phyloP scores from a whole-genome alignment of 2,888 invertebrate genomes.

The Lycia hirtaria region DNA sequence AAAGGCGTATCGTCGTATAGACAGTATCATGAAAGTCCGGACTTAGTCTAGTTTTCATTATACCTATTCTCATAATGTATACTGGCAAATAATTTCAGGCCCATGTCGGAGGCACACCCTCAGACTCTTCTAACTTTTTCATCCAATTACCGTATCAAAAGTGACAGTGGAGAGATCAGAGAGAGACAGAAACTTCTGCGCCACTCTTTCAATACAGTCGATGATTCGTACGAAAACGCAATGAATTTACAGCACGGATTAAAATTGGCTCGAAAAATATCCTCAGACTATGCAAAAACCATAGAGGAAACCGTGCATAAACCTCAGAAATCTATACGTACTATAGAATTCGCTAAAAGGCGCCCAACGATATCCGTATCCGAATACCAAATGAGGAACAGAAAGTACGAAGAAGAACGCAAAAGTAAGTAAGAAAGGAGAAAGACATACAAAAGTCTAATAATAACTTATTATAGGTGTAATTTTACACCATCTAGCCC shows the following conservation, averaged over 20 bases:
- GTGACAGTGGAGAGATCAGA: constrained; percentile 41
- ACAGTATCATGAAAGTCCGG: too few species aligned
- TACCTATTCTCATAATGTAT: too few species aligned
- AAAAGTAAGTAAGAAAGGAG: constrained; percentile 30
- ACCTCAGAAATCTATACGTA: constrained; percentile 57
- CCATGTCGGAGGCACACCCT: constrained; percentile 42
- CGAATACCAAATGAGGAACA: constrained; percentile 65
- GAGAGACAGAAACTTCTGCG: constrained; percentile 46
- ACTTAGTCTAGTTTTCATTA: too few species aligned
- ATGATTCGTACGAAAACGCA: constrained; percentile 54
- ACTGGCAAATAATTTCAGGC: too few species aligned
- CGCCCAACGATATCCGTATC: constrained; percentile 64
- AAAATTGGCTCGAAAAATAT: constrained; percentile 63
- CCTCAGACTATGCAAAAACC: constrained; percentile 71
- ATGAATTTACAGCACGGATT: constrained; percentile 65
- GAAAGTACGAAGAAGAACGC: constrained; percentile 47
- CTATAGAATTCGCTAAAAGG: constrained; percentile 62
- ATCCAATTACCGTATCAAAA: constrained; percentile 42
- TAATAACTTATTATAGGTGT: too few species aligned
- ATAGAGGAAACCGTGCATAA: constrained; percentile 59
- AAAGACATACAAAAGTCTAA: too few species aligned
- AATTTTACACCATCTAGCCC: too few species aligned
- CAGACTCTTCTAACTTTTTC: constrained; percentile 57
- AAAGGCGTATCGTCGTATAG: too few species aligned
- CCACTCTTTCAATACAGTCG: constrained; percentile 40